These are phyloP conservation scores for Neoitamus cyanurus DNA, from an alignment of 2,888 invertebrate species.

Conservation along the genomic window DNA sequence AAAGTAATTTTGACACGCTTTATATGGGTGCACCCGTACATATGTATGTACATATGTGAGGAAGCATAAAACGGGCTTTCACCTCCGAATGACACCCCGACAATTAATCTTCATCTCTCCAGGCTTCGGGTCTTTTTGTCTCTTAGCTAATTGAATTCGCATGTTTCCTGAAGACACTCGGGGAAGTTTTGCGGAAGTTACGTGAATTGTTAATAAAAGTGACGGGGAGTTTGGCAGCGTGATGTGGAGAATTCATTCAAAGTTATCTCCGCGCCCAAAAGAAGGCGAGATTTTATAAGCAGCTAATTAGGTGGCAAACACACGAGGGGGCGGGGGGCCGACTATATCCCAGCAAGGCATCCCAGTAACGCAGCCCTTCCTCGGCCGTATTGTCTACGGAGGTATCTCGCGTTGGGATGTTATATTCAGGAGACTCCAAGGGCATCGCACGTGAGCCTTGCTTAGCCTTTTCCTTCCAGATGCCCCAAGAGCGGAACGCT, in stretches of 20 bases:
- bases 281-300: constrained; percentile 23
- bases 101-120: constrained; percentile 42
- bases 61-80: constrained; percentile 3
- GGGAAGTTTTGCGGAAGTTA: constrained; percentile 28
- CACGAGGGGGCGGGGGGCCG: background rate
- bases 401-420: background rate
- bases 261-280: background rate
- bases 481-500: background rate
- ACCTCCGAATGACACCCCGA: constrained; percentile 24
- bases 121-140: constrained; percentile 40
- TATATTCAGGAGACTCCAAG: background rate
- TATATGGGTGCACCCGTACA: background rate
- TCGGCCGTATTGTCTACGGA: background rate
- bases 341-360: background rate
- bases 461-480: background rate
- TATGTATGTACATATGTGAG: background rate
- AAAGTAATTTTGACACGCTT: constrained; percentile 11
- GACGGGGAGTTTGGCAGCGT: constrained; percentile 9
- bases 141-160: constrained; percentile 42
- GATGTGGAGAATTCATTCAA: constrained; percentile 35
- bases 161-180: constrained; percentile 41
- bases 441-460: background rate
- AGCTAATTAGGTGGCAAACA: background rate
- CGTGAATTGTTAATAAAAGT: constrained; percentile 45
- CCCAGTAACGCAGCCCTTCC: background rate